Conservation (phyloP, 2,797 vertebrate genomes). For the Rhincodon typus region DNA sequence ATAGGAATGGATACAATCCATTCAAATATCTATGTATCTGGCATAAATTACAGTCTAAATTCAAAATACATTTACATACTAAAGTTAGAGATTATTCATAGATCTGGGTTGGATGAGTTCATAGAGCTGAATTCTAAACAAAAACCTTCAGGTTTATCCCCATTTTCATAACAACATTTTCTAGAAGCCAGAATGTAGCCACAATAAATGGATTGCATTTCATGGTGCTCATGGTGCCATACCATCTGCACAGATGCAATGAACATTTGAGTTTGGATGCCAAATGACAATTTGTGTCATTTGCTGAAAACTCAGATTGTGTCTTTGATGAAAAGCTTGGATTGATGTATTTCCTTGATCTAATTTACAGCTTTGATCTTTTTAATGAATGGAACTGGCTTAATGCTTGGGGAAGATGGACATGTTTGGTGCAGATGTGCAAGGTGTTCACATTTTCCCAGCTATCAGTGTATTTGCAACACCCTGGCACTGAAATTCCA, state of each 20-base stretch:
- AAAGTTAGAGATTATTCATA: neutral
- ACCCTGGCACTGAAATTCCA: neutral
- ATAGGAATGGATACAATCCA: neutral
- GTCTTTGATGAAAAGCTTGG: slow-evolving; percentile 3
- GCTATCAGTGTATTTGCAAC: neutral
- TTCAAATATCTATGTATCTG: neutral
- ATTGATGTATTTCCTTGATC: neutral
- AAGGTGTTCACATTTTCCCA: neutral
- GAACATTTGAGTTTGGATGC: neutral
- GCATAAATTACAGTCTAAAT: neutral
- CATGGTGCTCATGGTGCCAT: neutral
- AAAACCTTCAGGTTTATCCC: neutral
- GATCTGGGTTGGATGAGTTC: neutral
- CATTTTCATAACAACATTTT: neutral
- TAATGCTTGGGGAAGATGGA: neutral
- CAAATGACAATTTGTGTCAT: neutral
- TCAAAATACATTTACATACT: neutral
- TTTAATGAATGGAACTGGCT: neutral
- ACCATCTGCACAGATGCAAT: neutral
- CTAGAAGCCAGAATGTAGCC: neutral
- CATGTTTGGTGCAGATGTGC: neutral
- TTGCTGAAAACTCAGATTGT: neutral
- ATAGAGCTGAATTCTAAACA: neutral
- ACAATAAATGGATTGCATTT: neutral
- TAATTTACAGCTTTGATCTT: neutral